phyloP scores from a whole-genome alignment of 1,140 invertebrate genomes.

The Drosophila persimilis region DNA sequence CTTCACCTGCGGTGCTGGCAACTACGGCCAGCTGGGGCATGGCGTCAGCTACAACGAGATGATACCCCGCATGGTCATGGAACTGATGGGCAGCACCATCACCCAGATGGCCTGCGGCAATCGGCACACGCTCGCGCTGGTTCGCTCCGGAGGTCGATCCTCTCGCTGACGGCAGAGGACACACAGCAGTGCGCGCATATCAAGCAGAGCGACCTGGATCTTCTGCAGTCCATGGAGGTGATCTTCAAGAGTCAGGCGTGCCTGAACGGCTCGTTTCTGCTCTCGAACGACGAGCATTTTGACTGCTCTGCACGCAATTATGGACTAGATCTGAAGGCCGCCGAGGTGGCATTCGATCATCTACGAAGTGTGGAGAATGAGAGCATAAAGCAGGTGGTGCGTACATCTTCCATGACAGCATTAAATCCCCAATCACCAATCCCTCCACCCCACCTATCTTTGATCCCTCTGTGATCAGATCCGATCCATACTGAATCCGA shows the following conservation, averaged over 20 bases:
- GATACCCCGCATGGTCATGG: constrained; percentile 89
- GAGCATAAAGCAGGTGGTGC: constrained; percentile 89
- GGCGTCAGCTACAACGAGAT: constrained; percentile 90
- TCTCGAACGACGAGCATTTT: constrained; percentile 87
- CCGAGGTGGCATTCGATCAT: constrained; percentile 86
- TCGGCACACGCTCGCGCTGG: constrained; percentile 92
- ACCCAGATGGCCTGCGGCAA: constrained; percentile 92
- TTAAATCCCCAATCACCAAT: too few relatives aligned
- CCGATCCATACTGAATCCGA: constrained; percentile 84
- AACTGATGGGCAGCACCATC: constrained; percentile 95
- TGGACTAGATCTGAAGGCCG: constrained; percentile 89
- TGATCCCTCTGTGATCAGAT: neutral
- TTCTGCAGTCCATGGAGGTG: constrained; percentile 91
- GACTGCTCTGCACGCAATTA: constrained; percentile 90
- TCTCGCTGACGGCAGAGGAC: constrained; percentile 84
- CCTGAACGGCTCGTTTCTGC: constrained; percentile 94
- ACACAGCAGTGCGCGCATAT: constrained; percentile 86
- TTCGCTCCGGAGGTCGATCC: constrained; percentile 89
- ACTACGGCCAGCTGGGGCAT: constrained; percentile 96
- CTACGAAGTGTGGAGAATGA: constrained; percentile 88
- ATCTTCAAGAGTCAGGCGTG: constrained; percentile 93
- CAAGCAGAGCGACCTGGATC: constrained; percentile 87
- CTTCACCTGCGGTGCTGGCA: constrained; percentile 96
- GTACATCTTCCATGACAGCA: neutral
- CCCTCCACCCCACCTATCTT: constrained; percentile 21